Evolutionary conservation across 2,888 invertebrate species (phyloP), one percentile per base, ranked within the genome.

Genomic region (Oscheius sp.): DNA sequence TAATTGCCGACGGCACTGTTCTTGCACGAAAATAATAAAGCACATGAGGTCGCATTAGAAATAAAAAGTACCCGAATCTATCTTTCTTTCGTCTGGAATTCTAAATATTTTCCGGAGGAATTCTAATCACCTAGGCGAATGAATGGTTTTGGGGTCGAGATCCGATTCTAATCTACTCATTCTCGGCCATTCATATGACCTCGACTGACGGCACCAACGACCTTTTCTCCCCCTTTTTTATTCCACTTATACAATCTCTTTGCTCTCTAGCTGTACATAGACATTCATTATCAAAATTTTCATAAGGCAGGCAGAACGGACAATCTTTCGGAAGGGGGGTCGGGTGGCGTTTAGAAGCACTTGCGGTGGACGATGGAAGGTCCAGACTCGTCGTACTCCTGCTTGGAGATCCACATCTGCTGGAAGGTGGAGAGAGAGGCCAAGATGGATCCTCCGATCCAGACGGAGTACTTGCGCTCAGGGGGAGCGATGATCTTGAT

Each of bases 391-490:
- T 79, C 79, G 79, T 79, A 78, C 71, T 76, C 75, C 68, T 76
- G 76, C 76, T 81, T 81, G 71, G 80, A 80, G 83, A 85, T 85
- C 94, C 94, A 95, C 92, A 94, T 94, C 88, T 92, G 93, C 87
- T 93, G 93, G 91, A 94, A 92, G 88, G 93, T 93, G 87, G 92
- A 92, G 84, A 95, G 89, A 5, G 94, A 93, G 68, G 95, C 94
- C 87, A 96, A 90, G 90, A 96, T 95, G 88, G 95, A 95, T 82
- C 95, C 95, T 88, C 95, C 95, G 91, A 96, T 95, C 95, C 95
- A 95, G 83, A 95, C 95, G 87, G 95, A 95, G 91, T 96, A 95
- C 89, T 95, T 95, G 88, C 95, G 91, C 91, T 95, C 95, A 78
- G 95, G 86, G 93, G 86, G 86, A 63, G 86, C 86, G 75, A 86